These are phyloP conservation scores for Amblyornis subalaris DNA, from an alignment of 2,113 vertebrate species.

Conservation along the genomic window DNA sequence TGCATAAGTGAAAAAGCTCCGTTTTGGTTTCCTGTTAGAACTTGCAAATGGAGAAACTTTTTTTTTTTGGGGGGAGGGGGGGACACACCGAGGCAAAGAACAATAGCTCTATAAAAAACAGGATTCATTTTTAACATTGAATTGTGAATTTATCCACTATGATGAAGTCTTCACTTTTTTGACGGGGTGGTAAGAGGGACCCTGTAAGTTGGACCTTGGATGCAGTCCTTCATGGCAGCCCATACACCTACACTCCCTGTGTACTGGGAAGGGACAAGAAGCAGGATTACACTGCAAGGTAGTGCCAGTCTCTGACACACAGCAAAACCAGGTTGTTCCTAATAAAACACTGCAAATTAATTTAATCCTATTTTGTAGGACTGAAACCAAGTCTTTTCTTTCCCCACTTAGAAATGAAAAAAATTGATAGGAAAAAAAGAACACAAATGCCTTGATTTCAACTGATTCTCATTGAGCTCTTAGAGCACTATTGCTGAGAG, in stretches of 20 bases:
- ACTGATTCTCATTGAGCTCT: not conserved
- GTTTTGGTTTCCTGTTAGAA: not conserved
- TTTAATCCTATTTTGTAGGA: not conserved
- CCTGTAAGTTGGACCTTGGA: not conserved
- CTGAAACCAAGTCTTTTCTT: not conserved
- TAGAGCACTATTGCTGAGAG: not conserved
- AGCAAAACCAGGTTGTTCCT: not conserved
- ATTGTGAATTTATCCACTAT: not conserved
- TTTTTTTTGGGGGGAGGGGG: accelerated
- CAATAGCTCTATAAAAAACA: not conserved
- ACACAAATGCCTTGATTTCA: not conserved
- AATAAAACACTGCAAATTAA: not conserved
- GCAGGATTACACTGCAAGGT: not conserved
- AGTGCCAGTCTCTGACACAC: not conserved
- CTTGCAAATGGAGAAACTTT: not conserved
- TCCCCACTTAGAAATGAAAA: not conserved
- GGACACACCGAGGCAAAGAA: not conserved
- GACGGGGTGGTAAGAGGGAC: not conserved
- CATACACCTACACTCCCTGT: accelerated
- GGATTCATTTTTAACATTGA: not conserved
- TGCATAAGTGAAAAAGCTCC: not conserved
- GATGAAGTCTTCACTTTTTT: not conserved
- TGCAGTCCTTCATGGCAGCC: not conserved
- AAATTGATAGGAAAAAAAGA: not conserved
- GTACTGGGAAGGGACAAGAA: not conserved